Base-by-base conservation (phyloP, 2,797 vertebrate genomes). In the Echiichthys vipera region DNA sequence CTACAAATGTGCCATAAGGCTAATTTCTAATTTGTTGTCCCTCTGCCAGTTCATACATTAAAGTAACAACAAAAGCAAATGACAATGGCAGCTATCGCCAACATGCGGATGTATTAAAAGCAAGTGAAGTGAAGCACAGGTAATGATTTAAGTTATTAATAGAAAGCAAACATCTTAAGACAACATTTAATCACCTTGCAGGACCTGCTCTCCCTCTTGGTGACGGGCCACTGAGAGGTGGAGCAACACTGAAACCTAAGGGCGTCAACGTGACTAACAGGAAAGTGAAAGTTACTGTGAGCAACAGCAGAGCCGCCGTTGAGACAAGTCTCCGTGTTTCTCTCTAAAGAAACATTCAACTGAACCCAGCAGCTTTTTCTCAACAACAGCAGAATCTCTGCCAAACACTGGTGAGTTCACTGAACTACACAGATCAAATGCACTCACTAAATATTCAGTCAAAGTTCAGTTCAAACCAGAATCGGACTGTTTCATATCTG, bases 361-460 rank as follows among this genome's bases (percentile, higher is more conserved):
- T 27, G 36, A 50, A 34, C 27, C 17, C 46, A 15, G 39, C 47
- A n/a, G 14, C 10, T 14, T 50, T 27, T 43, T 34, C 17, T 62
- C 37, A 36, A 27, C 54, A 56, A 39, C 36, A 63, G 45, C 24
- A 7, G 6, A 55, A 36, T 45, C 30, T 22, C 22, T 34, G 34
- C 7, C 15, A 45, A 50, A 32, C 37, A 18, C 77, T 43, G 66
- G 71, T 71, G 71, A 80, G 77, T 75, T 14, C 32, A 34, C 14
- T 20, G 40, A 6, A 24, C 14, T 39, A 25, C 34, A 25, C 7
- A 39, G 13, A 47, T 18, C 12, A 22, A 24, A 40, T 20, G 0
- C 14, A 36, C 34, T 24, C 22, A 18, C 14, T 53, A 3, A 29
- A 24, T 7, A 39, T 54, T n/a, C 17, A 3, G 10, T 55, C 27